A percentile compares a stretch with the other conserved stretches of the same genome.
These are phyloP conservation scores for Isurus oxyrinchus DNA, from an alignment of 2,113 vertebrate species.

Conservation along the genomic window DNA sequence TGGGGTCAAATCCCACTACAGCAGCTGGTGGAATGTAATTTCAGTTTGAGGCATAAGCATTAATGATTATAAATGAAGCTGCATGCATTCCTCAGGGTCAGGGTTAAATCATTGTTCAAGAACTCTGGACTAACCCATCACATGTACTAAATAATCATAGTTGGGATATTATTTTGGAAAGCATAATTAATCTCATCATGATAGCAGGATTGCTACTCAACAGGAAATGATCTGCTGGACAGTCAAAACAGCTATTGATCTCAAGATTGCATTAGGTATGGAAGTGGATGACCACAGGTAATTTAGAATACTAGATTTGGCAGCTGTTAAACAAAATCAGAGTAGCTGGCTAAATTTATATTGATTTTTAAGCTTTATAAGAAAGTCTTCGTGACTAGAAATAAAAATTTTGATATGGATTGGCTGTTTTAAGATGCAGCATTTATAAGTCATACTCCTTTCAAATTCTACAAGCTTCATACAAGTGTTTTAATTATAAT, in stretches of 20 bases:
- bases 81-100: neutral
- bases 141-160: neutral
- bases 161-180: neutral
- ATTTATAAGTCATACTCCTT: neutral
- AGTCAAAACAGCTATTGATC: neutral
- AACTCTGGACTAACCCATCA: neutral
- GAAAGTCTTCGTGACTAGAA: neutral
- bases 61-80: neutral
- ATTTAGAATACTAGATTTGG: neutral
- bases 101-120: neutral
- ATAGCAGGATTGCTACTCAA: neutral
- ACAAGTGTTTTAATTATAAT: neutral
- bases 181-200: neutral
- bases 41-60: neutral
- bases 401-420: neutral
- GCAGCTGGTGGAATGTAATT: too few relatives aligned
- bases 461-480: neutral
- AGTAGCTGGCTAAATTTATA: neutral
- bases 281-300: neutral
- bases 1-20: too few relatives aligned
- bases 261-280: neutral
- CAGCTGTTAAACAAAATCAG: neutral
- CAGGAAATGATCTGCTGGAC: neutral
- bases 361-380: neutral
- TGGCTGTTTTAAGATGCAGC: neutral